phyloP scores from a whole-genome alignment of 1,140 invertebrate genomes.

The Lutraria rhynchaena region DNA sequence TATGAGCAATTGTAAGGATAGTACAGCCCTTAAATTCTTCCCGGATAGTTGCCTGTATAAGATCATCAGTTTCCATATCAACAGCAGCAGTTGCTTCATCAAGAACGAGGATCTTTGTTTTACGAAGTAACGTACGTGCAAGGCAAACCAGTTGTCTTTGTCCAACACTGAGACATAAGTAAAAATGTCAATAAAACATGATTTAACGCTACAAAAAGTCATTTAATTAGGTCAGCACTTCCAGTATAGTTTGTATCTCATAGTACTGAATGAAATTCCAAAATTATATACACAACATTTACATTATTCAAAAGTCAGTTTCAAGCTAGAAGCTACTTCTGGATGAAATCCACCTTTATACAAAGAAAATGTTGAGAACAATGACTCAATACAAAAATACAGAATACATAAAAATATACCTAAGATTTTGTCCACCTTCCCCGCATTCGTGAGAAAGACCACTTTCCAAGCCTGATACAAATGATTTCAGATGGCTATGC shows the following conservation, averaged over 20 bases:
- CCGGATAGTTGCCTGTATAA: constrained; percentile 81
- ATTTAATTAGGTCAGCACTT: no score
- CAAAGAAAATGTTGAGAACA: no score
- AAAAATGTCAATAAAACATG: no score
- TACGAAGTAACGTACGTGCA: constrained; percentile 83
- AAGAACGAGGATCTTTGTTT: constrained; percentile 90
- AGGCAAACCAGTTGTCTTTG: constrained; percentile 84
- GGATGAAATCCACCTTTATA: no score
- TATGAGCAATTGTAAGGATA: constrained; percentile 81
- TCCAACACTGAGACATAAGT: constrained; percentile 82
- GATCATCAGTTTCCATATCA: constrained; percentile 80
- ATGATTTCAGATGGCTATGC: constrained; percentile 84
- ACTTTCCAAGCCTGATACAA: constrained; percentile 72
- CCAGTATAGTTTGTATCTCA: no score
- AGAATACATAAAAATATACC: constrained; percentile 64
- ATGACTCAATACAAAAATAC: neutral
- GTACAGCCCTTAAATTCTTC: constrained; percentile 79
- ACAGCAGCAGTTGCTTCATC: constrained; percentile 82
- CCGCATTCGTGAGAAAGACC: constrained; percentile 77
- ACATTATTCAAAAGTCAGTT: no score
- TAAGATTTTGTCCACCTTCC: constrained; percentile 82
- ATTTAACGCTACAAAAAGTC: no score
- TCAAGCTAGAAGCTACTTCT: no score
- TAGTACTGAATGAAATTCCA: no score
- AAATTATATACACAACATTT: no score